phyloP scores from a whole-genome alignment of 2,888 invertebrate genomes.

The Zygothrica quintamaculata region DNA sequence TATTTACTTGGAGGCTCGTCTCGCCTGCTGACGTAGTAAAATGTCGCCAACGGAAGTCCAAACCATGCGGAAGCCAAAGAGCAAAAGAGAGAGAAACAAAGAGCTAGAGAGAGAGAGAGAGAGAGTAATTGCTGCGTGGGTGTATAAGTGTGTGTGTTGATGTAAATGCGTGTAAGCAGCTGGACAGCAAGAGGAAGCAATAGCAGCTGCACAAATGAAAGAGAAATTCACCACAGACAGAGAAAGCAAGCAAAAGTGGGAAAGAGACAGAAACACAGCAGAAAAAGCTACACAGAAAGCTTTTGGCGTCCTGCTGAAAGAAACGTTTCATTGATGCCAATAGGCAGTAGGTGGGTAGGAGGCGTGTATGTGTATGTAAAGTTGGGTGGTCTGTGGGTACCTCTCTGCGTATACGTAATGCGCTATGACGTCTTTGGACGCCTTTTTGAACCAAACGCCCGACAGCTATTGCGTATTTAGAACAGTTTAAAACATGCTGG shows the following conservation, averaged over 20 bases:
- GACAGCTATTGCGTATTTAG: constrained; percentile 48
- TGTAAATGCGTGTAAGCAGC: constrained; percentile 59
- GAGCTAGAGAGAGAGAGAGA: constrained; percentile 19
- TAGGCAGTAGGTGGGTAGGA: constrained; percentile 10
- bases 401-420: constrained; percentile 74
- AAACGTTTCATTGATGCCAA: constrained; percentile 65
- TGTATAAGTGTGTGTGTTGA: constrained; percentile 35
- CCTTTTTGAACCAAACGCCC: constrained; percentile 1
- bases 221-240: constrained; percentile 59
- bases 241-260: constrained; percentile 16
- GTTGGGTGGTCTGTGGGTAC: constrained; percentile 6
- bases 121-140: constrained; percentile 22
- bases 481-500: neutral
- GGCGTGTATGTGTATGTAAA: constrained; percentile 3
- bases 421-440: constrained; percentile 72
- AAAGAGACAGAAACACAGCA: constrained; percentile 2
- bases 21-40: constrained; percentile 75
- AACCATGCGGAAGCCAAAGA: constrained; percentile 34
- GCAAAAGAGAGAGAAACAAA: constrained; percentile 3
- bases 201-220: constrained; percentile 31
- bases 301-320: constrained; percentile 63
- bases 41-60: constrained; percentile 42
- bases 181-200: constrained; percentile 69
- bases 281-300: constrained; percentile 36
- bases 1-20: constrained; percentile 79